Evolutionary conservation across 2,113 vertebrate genomes (phyloP), one percentile per base, ranked within the genome.

Genomic region (Cercopithecus mona): DNA sequence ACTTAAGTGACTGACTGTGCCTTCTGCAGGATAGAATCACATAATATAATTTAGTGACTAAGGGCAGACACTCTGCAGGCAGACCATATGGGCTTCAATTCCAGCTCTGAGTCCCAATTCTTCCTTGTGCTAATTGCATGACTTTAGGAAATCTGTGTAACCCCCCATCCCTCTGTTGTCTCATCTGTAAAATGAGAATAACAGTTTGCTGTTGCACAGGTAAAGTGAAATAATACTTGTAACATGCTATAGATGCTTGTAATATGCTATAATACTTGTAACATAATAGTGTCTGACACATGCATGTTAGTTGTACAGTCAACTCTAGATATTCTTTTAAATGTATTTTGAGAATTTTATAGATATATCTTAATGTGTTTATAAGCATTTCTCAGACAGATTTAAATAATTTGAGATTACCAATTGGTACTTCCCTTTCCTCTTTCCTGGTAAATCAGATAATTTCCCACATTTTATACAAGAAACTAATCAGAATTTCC

Each of bases 401-500:
- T 95, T 57, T 92, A 92, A 97, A 68, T 93, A 93, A 93, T 93
- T 87, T 90, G 40, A 93, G 27, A 68, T 93, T 75, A 87, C 91
- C 50, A 32, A 11, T 87, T 94, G 38, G 45, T 81, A 75, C 5
- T 55, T 88, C 38, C 52, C 70, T 79, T 93, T 30, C 10, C 52
- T 96, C 66, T 95, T 32, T 79, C 57, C 10, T 93, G 14, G 50
- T 78, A 6, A 1, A 75, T 81, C 16, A 89, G 48, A 50, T 90
- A 85, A 79, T 89, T 96, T 72, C 7, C 50, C 76, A 52, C 20
- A 95, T 93, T 95, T 93, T 11, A 66, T 87, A 10, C 64, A 79
- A 90, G 78, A 91, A 91, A 70, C 12, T 43, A 66, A 25, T 95
- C 64, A 43, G 32, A 23, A 64, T 70, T 80, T 72, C 48, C 14